These are phyloP conservation scores for Mustela lutreola DNA, from an alignment of 2,113 vertebrate genomes.

Conservation along the genomic window DNA sequence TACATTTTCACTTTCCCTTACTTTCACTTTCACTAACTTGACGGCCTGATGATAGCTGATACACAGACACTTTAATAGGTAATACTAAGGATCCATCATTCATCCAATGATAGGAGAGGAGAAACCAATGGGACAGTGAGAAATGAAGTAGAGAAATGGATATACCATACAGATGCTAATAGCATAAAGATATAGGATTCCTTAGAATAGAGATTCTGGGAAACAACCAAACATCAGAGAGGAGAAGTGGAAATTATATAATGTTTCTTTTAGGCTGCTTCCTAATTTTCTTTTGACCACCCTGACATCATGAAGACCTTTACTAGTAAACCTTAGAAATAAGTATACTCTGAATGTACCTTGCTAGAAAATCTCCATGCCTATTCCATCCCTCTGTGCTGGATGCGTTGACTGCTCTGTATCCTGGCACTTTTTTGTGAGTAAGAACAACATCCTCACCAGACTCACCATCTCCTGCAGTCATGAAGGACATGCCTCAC, in stretches of 20 bases:
- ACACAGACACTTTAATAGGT: neutral
- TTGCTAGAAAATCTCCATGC: neutral
- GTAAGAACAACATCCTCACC: neutral
- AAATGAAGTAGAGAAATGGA: neutral
- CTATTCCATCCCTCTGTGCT: neutral
- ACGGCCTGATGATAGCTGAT: neutral
- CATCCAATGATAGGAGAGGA: neutral
- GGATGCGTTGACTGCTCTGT: fast-evolving
- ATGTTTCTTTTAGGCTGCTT: neutral
- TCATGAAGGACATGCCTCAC: fast-evolving
- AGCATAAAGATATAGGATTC: neutral
- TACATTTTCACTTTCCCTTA: neutral
- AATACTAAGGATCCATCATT: neutral
- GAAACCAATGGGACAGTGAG: neutral
- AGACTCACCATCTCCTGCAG: neutral
- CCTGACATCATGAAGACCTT: neutral
- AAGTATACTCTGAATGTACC: neutral
- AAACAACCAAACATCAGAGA: neutral
- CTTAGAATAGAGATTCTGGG: neutral
- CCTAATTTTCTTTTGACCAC: neutral
- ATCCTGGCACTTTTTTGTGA: neutral
- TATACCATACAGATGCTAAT: neutral
- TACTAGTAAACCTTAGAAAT: neutral
- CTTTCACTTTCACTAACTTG: neutral
- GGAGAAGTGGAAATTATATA: fast-evolving